A percentile compares a stretch with the other conserved stretches of the same genome.
Evolutionary conservation across 1,140 invertebrate species (phyloP).

Genomic region (Nasonia giraulti): DNA sequence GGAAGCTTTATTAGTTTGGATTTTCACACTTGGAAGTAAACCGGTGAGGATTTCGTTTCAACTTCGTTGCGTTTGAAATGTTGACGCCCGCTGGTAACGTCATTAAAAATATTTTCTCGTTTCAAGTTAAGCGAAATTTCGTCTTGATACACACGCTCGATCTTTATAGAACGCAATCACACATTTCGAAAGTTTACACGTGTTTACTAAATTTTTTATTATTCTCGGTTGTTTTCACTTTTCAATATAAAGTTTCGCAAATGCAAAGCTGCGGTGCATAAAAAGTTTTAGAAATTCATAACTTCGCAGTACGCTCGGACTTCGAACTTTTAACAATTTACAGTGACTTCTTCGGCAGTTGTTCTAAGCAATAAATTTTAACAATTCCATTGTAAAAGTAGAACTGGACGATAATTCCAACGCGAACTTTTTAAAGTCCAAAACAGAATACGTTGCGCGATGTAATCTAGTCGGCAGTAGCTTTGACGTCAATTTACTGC

Average conservation of each 20-base stretch:
- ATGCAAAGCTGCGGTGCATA: not conserved
- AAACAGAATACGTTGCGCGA: not conserved
- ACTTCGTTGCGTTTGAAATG: no score
- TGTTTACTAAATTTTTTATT: no score
- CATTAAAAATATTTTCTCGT: no score
- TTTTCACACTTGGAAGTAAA: no score
- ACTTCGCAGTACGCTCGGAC: not conserved
- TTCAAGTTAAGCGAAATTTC: no score
- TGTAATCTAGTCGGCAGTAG: not conserved
- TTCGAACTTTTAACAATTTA: not conserved
- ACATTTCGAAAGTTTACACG: not conserved
- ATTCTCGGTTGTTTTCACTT: not conserved
- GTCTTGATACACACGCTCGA: no score
- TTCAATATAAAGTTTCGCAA: not conserved
- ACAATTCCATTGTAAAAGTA: not conserved
- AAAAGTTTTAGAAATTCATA: not conserved
- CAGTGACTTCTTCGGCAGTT: not conserved
- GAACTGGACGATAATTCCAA: not conserved
- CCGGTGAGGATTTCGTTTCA: no score
- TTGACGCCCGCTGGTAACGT: no score
- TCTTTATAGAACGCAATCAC: no score
- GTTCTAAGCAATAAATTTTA: not conserved
- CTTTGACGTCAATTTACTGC: no score
- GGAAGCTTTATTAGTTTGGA: no score
- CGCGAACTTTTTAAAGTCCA: not conserved